A percentile compares a stretch with the other conserved stretches of the same genome.
Evolutionary conservation across 1,140 invertebrate species (phyloP).

Genomic region (Drosophila guanche): DNA sequence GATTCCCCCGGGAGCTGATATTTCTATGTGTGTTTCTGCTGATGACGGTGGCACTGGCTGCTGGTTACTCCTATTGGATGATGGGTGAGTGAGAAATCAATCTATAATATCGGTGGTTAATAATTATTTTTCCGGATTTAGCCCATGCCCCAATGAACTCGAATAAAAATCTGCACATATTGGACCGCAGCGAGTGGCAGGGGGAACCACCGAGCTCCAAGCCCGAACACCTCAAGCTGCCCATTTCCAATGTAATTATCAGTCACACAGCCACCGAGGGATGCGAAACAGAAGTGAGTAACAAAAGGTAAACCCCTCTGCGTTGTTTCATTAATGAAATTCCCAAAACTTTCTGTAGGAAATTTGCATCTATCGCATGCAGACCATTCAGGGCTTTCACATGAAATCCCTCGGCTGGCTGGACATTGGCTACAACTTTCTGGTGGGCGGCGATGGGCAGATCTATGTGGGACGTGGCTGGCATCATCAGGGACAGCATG

Average conservation of each 20-base stretch:
- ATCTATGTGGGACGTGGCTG: conserved; percentile 89
- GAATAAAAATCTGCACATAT: conserved; percentile 49
- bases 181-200: conserved; percentile 86
- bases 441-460: conserved; percentile 89
- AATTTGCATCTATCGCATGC: conserved; percentile 79
- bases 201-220: conserved; percentile 85
- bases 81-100: conserved; percentile 41
- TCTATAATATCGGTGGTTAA: too few species aligned
- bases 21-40: conserved; percentile 45
- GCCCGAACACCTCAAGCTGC: conserved; percentile 80
- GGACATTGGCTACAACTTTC: conserved; percentile 90
- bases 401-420: conserved; percentile 85
- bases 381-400: conserved; percentile 86
- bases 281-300: conserved; percentile 84
- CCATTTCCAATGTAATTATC: conserved; percentile 85
- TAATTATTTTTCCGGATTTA: conserved; percentile 13
- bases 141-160: conserved; percentile 23
- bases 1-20: conserved; percentile 36
- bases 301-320: not conserved
- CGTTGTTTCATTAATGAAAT: not conserved
- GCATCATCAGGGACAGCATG: conserved; percentile 87
- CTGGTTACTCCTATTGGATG: conserved; percentile 59
- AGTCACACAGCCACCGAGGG: conserved; percentile 85
- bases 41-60: conserved; percentile 41
- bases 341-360: conserved; percentile 46